These are phyloP conservation scores for Rhyacophila evoluta DNA, from an alignment of 2,888 invertebrate species.

Conservation along the genomic window DNA sequence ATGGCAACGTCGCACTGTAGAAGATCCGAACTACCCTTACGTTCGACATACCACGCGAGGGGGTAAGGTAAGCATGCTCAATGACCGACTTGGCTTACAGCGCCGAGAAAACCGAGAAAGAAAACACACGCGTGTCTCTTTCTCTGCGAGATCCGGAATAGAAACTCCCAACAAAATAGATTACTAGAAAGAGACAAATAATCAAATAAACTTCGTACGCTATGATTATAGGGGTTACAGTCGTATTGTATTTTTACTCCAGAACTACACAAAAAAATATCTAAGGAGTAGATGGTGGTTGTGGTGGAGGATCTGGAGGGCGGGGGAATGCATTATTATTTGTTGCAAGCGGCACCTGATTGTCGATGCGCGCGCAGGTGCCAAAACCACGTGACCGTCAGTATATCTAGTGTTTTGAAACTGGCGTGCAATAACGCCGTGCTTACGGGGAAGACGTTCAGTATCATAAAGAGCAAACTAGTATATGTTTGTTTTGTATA, in stretches of 20 bases:
- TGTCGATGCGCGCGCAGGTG: conserved; percentile 43
- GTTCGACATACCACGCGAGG: not conserved
- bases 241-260: not conserved
- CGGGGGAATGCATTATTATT: conserved; percentile 27
- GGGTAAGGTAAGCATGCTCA: not conserved
- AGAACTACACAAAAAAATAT: not conserved
- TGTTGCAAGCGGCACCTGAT: conserved; percentile 40
- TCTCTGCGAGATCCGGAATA: not conserved
- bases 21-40: not conserved
- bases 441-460: not conserved
- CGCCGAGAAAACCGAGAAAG: not conserved
- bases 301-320: conserved; percentile 28
- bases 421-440: not conserved
- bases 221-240: not conserved
- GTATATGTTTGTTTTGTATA: no score
- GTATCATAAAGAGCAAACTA: not conserved
- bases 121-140: not conserved
- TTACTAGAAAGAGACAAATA: not conserved
- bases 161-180: not conserved
- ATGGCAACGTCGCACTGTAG: not conserved
- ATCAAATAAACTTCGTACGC: not conserved
- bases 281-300: not conserved
- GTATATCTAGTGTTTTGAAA: not conserved
- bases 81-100: conserved; percentile 8
- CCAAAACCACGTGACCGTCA: conserved; percentile 11